These are phyloP conservation scores for Pachypeltis micranthus DNA, from an alignment of 1,140 invertebrate genomes.

Conservation along the genomic window DNA sequence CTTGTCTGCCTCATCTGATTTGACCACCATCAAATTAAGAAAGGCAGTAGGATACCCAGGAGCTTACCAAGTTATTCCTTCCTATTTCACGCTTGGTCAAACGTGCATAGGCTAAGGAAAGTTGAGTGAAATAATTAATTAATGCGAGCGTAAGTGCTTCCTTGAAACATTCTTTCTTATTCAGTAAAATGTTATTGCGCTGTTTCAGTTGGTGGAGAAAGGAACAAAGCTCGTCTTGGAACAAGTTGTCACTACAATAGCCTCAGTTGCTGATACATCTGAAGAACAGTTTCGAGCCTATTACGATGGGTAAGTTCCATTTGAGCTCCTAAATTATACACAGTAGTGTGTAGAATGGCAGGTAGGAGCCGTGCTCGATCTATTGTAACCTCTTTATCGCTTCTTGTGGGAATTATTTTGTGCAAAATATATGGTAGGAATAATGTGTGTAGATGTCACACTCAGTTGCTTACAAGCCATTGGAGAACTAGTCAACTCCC, in stretches of 20 bases:
- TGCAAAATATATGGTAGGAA: too few species aligned
- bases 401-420: too few species aligned
- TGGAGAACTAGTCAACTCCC: too few species aligned
- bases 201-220: slow-evolving; percentile 63
- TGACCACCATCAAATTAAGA: too few species aligned
- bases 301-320: slow-evolving; percentile 42
- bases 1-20: too few species aligned
- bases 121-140: background rate
- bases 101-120: background rate
- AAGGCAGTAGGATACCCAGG: too few species aligned
- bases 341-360: background rate
- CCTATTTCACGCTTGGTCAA: too few species aligned
- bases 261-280: slow-evolving; percentile 96
- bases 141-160: too few species aligned
- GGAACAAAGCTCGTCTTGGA: slow-evolving; percentile 94
- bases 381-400: background rate
- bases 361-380: background rate
- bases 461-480: too few species aligned
- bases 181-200: slow-evolving; percentile 15
- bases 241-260: slow-evolving; percentile 94
- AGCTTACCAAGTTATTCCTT: too few species aligned
- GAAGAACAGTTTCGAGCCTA: slow-evolving; percentile 85
- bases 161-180: background rate
- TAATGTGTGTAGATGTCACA: too few species aligned
- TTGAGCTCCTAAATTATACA: background rate